Evolutionary conservation across 2,797 vertebrate species (phyloP).

Genomic region (Megalops cyprinoides): DNA sequence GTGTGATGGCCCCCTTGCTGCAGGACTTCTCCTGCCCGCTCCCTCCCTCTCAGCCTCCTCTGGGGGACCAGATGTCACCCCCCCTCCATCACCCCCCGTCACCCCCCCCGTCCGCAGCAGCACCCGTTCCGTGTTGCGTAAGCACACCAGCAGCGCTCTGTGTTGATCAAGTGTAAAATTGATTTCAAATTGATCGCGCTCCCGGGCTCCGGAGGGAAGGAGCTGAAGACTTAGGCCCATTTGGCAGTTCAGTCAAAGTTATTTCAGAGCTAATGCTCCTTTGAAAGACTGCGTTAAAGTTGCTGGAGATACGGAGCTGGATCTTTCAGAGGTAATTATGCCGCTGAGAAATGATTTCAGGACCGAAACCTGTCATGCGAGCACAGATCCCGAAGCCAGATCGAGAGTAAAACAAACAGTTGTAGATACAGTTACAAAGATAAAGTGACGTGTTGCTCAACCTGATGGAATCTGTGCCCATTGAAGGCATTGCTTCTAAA

Average conservation of each 20-base stretch:
- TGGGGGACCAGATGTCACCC: neutral
- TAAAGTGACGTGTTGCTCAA: too few relatives aligned
- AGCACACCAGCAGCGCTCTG: neutral
- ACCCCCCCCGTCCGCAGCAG: neutral
- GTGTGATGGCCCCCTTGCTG: neutral
- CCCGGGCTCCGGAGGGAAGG: neutral
- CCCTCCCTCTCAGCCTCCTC: neutral
- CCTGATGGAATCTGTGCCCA: too few relatives aligned
- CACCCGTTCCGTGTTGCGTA: neutral
- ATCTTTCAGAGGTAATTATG: neutral
- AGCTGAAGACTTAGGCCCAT: neutral
- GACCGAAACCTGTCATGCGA: neutral
- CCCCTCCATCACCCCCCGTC: too few relatives aligned
- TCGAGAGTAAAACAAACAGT: too few relatives aligned
- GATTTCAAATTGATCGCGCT: neutral
- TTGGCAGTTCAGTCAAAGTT: neutral
- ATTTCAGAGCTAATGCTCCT: neutral
- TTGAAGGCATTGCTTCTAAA: too few relatives aligned
- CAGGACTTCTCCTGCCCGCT: neutral
- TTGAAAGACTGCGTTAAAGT: neutral
- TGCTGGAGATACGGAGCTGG: too few relatives aligned
- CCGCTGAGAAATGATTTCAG: neutral
- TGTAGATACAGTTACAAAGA: too few relatives aligned
- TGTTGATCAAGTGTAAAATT: neutral
- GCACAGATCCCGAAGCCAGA: neutral